These are phyloP conservation scores for Peribatodes rhomboidaria DNA, from an alignment of 2,888 invertebrate genomes.

Conservation along the genomic window DNA sequence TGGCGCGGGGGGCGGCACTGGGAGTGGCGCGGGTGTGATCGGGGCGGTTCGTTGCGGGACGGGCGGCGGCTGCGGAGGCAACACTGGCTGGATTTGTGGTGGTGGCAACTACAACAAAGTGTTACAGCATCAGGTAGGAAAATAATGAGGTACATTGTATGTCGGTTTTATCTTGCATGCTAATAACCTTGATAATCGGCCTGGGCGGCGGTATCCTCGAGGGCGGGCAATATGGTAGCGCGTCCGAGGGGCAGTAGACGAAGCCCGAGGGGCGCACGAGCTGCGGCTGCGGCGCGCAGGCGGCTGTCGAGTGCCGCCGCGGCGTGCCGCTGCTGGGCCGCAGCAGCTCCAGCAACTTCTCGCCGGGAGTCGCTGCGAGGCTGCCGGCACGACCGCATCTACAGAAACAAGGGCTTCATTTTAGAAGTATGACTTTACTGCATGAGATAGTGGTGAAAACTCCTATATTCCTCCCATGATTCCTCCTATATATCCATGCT, in stretches of 20 bases:
- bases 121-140: neutral
- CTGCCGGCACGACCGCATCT: slow-evolving; percentile 83
- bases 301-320: slow-evolving; percentile 80
- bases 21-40: slow-evolving; percentile 64
- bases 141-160: neutral
- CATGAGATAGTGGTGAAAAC: no score
- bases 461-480: no score
- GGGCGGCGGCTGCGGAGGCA: slow-evolving; percentile 72
- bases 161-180: no score
- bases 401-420: slow-evolving; percentile 1
- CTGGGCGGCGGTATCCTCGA: slow-evolving; percentile 72
- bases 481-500: no score
- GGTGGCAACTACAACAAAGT: slow-evolving; percentile 62
- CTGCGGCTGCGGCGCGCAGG: slow-evolving; percentile 67
- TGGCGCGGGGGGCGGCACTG: slow-evolving; percentile 73
- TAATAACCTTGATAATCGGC: slow-evolving; percentile 58
- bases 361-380: slow-evolving; percentile 82
- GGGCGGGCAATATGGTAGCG: slow-evolving; percentile 83
- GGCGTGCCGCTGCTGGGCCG: slow-evolving; percentile 80
- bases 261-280: slow-evolving; percentile 67
- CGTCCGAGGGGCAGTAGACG: slow-evolving; percentile 84
- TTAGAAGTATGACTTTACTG: no score
- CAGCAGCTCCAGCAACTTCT: slow-evolving; percentile 84
- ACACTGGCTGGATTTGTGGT: slow-evolving; percentile 69
- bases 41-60: slow-evolving; percentile 73